Conservation (phyloP, 2,888 invertebrate species). For the Gibbula magus region DNA sequence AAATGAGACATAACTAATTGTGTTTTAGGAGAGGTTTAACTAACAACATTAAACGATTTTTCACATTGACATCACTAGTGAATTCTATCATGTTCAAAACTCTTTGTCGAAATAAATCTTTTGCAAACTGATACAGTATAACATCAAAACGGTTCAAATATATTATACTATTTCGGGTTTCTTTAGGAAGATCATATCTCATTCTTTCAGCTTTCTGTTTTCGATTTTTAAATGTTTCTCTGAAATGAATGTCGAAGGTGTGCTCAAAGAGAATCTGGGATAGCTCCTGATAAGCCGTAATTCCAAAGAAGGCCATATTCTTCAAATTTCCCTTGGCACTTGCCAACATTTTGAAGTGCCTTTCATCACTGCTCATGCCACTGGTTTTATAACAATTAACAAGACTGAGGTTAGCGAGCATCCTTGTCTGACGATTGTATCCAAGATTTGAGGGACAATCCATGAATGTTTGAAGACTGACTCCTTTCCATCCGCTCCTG, state of each 20-base stretch:
- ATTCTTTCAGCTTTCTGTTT: not conserved
- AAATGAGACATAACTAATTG: too few relatives aligned
- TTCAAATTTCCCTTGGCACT: not conserved
- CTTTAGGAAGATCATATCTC: not conserved
- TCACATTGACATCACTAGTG: not conserved
- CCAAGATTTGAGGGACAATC: not conserved
- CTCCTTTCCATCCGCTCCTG: not conserved
- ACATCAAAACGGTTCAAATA: not conserved
- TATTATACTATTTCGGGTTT: not conserved
- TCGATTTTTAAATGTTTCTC: not conserved
- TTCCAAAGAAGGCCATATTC: not conserved
- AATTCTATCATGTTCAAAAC: not conserved
- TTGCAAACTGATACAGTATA: not conserved
- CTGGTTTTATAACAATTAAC: not conserved
- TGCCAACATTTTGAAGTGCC: not conserved
- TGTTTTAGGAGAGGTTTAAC: too few relatives aligned
- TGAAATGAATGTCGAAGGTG: not conserved
- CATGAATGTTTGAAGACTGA: not conserved
- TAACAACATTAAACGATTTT: too few relatives aligned
- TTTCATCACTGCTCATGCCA: not conserved
- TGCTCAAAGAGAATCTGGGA: not conserved
- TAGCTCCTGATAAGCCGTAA: not conserved
- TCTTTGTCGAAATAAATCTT: not conserved
- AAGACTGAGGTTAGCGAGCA: not conserved
- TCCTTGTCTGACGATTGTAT: not conserved